Percentiles rank a stretch among this genome's conserved stretches.
phyloP scores from a whole-genome alignment of 2,797 vertebrate species.

The Leptodactylus fallax region DNA sequence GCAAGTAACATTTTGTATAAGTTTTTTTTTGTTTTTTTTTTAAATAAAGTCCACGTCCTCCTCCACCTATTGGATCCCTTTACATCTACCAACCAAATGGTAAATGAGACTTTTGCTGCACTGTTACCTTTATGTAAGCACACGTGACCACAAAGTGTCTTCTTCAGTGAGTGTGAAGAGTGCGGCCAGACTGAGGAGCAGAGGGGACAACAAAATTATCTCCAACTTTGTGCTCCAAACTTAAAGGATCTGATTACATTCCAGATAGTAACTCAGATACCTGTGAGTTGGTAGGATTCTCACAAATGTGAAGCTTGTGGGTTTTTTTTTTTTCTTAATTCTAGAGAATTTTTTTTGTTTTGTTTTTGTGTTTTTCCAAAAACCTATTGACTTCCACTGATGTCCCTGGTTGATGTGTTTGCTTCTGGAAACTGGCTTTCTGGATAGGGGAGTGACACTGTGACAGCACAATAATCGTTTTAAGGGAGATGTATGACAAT shows the following conservation, averaged over 20 bases:
- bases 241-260: not conserved
- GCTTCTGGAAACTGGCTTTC: not conserved
- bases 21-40: not conserved
- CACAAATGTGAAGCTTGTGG: not conserved
- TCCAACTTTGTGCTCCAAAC: not conserved
- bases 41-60: not conserved
- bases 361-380: not conserved
- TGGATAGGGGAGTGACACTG: not conserved
- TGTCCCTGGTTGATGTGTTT: not conserved
- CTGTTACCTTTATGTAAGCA: not conserved
- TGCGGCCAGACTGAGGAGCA: not conserved
- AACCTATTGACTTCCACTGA: not conserved
- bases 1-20: not conserved
- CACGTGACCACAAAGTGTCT: constrained; percentile 1
- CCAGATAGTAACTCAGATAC: no score
- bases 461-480: not conserved
- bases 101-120: not conserved
- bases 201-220: not conserved
- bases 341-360: not conserved
- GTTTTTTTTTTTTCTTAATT: not conserved
- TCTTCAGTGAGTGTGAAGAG: not conserved
- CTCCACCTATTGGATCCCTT: no score
- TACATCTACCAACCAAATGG: not conserved
- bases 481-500: not conserved
- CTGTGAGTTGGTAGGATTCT: not conserved